These are phyloP conservation scores for Leucoraja erinaceus DNA, from an alignment of 2,113 vertebrate genomes.

Conservation along the genomic window DNA sequence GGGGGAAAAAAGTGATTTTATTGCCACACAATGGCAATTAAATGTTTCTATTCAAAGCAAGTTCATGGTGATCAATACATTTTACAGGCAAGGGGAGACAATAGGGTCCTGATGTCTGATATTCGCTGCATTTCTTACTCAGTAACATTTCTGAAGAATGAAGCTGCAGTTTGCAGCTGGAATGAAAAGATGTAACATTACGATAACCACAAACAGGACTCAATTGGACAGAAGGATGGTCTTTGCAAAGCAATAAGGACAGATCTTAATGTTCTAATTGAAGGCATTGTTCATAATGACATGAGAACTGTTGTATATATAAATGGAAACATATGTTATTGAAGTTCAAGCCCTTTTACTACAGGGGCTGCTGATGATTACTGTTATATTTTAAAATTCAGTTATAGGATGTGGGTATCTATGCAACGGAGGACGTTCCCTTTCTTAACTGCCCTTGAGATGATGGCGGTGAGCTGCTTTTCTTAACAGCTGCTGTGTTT, in stretches of 20 bases:
- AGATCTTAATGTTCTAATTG: neutral
- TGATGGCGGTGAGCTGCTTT: too few species aligned
- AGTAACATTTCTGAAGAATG: neutral
- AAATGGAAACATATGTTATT: neutral
- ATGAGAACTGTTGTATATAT: neutral
- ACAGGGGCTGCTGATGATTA: too few species aligned
- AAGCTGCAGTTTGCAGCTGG: neutral
- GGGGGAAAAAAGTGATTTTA: neutral
- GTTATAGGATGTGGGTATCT: too few species aligned
- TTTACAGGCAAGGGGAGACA: neutral
- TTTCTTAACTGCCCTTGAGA: too few species aligned
- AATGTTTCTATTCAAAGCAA: slow-evolving; percentile 1
- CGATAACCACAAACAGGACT: neutral
- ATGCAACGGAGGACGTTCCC: too few species aligned
- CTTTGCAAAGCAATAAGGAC: neutral
- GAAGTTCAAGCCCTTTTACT: neutral
- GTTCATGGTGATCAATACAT: slow-evolving; percentile 17
- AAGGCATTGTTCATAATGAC: neutral
- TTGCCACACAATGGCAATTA: neutral
- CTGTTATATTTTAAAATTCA: too few species aligned
- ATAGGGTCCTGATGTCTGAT: neutral
- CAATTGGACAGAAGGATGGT: neutral
- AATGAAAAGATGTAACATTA: neutral
- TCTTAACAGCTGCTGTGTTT: too few species aligned
- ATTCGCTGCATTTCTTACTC: neutral